A percentile compares a stretch with the other conserved stretches of the same genome.
phyloP scores from a whole-genome alignment of 2,888 invertebrate genomes.

The Sarcophaga variegata region DNA sequence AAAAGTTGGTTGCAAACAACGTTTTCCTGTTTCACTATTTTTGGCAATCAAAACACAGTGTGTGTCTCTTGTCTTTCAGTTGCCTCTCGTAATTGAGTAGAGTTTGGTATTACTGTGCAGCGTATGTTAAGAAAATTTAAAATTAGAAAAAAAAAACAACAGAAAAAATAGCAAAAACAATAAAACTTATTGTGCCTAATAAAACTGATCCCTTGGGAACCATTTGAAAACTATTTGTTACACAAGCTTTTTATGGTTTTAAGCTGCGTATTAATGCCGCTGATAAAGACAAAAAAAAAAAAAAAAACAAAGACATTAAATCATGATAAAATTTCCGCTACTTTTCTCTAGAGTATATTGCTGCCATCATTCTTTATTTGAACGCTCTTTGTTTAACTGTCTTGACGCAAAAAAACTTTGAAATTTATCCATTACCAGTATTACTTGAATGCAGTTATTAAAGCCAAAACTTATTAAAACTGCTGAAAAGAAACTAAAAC shows the following conservation, averaged over 20 bases:
- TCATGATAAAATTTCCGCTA: constrained; percentile 38
- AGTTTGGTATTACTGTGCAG: not conserved
- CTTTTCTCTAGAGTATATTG: constrained; percentile 29
- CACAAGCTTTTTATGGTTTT: constrained; percentile 57
- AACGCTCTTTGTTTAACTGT: too few species aligned
- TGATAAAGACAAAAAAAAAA: too few species aligned
- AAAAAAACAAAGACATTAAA: constrained; percentile 34
- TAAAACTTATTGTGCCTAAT: constrained; percentile 31
- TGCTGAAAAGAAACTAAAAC: too few species aligned
- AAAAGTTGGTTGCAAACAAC: not conserved
- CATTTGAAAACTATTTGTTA: constrained; percentile 68
- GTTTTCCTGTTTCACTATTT: constrained; percentile 65
- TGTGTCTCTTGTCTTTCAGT: too few species aligned
- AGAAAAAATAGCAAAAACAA: constrained; percentile 7
- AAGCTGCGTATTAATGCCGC: too few species aligned
- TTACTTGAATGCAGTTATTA: too few species aligned
- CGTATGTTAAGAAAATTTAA: not conserved
- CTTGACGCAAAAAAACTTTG: too few species aligned
- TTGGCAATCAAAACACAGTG: constrained; percentile 33
- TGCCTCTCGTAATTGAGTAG: not conserved
- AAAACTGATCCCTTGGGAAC: constrained; percentile 64
- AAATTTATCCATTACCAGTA: too few species aligned
- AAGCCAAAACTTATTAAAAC: too few species aligned
- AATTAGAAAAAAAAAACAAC: not conserved
- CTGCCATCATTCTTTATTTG: too few species aligned